Base-by-base conservation (phyloP, 2,797 vertebrate genomes). In the Geotrypetes seraphini region DNA sequence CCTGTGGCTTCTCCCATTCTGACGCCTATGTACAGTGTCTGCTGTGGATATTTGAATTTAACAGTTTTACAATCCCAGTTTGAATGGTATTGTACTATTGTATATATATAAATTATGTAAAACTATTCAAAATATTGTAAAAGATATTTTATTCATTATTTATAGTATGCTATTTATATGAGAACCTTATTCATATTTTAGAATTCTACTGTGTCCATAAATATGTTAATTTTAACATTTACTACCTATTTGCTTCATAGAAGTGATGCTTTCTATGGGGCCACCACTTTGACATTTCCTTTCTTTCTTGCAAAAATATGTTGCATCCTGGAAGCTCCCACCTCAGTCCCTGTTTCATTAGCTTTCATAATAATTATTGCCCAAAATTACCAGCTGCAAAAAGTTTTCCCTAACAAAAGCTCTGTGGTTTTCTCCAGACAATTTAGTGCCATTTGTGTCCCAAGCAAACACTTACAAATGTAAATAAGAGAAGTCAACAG, bases 181-280 rank as follows among this genome's bases (percentile, higher is more conserved):
- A 65, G 31, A 12, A 47, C 23, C 19, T 67, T 58, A 57, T 69
- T 73, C 62, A 71, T 69, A 53, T 49, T 12, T 56, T 69, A 49
- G 53, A 78, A 77, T 79, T 84, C 75, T 68, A 69, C 65, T 69
- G 57, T 78, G 78, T 79, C 77, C 70, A 86, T 87, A 87, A 87
- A 87, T 87, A 91, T 87, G 84, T 47, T 88, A 88, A 90, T 92
- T 90, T 91, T 87, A 90, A 84, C 84, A 88, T 90, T 90, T 92
- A 71, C 64, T 63, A 71, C 31, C 38, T 71, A 68, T 72, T 66
- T 76, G 63, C 60, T 69, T 69, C 61, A 43, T 55, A 61, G 71
- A 75, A 78, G 81, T 62, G 53, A 66, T 73, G 62, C 57, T 76
- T 60, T 52, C 60, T 50, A 59, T 36, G 54, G 60, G 57, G 47